Evolutionary conservation across 2,888 invertebrate species (phyloP).

Genomic region (Athetis lepigone): DNA sequence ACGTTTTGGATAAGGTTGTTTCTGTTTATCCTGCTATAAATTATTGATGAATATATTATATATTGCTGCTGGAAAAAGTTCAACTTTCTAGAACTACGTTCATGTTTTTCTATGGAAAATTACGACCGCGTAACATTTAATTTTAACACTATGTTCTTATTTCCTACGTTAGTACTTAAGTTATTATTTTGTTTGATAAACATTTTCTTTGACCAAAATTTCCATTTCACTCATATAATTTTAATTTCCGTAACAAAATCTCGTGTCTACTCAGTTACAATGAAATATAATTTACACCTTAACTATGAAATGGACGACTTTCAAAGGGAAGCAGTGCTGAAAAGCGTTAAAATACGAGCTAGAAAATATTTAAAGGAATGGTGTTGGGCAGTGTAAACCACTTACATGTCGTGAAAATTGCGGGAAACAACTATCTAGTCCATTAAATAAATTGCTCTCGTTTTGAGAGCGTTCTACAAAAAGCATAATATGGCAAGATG

Average conservation of each 20-base stretch:
- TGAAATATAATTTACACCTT: slow-evolving; percentile 31
- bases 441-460: slow-evolving; percentile 85
- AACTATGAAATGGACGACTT: slow-evolving; percentile 33
- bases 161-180: too few relatives aligned
- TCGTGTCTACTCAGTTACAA: background rate
- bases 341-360: slow-evolving; percentile 50
- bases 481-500: slow-evolving; percentile 73
- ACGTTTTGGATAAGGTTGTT: background rate
- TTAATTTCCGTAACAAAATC: slow-evolving; percentile 17
- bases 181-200: too few relatives aligned
- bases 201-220: slow-evolving; percentile 24
- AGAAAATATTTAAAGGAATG: slow-evolving; percentile 55
- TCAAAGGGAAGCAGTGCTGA: slow-evolving; percentile 42
- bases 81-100: background rate
- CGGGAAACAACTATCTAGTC: slow-evolving; percentile 75
- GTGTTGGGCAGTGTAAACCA: slow-evolving; percentile 55
- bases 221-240: slow-evolving; percentile 14
- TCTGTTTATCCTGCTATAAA: too few relatives aligned
- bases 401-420: slow-evolving; percentile 67
- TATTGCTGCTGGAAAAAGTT: too few relatives aligned
- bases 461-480: slow-evolving; percentile 73
- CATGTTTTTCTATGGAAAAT: slow-evolving; percentile 1
- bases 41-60: too few relatives aligned
- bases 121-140: slow-evolving; percentile 1
- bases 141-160: too few relatives aligned